phyloP scores from a whole-genome alignment of 2,888 invertebrate genomes.

The Phasia obesa region DNA sequence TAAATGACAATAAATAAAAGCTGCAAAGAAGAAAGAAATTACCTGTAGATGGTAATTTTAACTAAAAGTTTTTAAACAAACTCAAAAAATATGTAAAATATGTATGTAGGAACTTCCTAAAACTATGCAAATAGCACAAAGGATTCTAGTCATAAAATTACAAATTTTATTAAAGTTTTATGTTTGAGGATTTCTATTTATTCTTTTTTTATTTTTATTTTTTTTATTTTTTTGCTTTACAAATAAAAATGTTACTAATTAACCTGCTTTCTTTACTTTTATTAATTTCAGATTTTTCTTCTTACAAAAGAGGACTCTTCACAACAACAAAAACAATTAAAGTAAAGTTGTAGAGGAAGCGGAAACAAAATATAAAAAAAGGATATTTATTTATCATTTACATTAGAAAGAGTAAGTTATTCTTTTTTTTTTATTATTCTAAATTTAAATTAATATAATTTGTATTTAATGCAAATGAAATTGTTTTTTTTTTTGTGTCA shows the following conservation, averaged over 20 bases:
- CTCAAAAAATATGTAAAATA: conserved; percentile 23
- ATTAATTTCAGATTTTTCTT: conserved; percentile 32
- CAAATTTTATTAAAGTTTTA: conserved; percentile 53
- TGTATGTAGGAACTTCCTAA: conserved; percentile 13
- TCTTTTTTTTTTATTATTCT: conserved; percentile 1
- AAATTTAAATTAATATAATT: background rate
- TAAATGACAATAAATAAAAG: conserved; percentile 46
- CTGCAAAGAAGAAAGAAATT: background rate
- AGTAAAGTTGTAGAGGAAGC: background rate
- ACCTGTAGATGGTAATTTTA: conserved; percentile 28
- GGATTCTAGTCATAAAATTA: conserved; percentile 35
- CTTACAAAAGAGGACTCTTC: conserved; percentile 23
- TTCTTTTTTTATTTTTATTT: conserved; percentile 1
- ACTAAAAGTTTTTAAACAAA: conserved; percentile 20
- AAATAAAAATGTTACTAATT: conserved; percentile 57
- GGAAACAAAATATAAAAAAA: conserved; percentile 1
- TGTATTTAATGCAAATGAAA: conserved; percentile 14
- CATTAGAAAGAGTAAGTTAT: conserved; percentile 34
- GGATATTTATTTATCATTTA: conserved; percentile 22
- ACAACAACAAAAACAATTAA: conserved; percentile 8
- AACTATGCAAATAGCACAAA: conserved; percentile 6
- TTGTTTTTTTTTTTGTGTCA: background rate
- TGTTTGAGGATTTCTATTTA: conserved; percentile 16
- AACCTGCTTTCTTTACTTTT: conserved; percentile 53
- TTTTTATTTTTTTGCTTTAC: conserved; percentile 3